Percentiles rank a stretch among this genome's conserved stretches.
Conservation (phyloP, 2,888 invertebrate species). For the Ischnus inquisitorius region DNA sequence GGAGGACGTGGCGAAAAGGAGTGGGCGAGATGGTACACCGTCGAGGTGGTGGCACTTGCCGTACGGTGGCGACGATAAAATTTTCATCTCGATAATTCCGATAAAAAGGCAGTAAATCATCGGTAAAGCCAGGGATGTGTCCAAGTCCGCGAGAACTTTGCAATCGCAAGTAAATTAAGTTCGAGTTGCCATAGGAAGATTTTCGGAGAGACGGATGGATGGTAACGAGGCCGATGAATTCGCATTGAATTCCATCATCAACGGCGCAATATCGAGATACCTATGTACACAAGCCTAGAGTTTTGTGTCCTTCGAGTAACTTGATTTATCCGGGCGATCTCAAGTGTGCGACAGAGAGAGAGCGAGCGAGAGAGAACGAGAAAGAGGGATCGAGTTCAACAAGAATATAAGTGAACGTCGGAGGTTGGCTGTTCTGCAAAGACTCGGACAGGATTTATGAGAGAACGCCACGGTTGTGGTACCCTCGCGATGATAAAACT, state of each 20-base stretch:
- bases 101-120: conserved; percentile 49
- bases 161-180: conserved; percentile 30
- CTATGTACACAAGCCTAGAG: not conserved
- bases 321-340: conserved; percentile 35
- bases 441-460: conserved; percentile 23
- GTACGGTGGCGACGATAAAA: conserved; percentile 45
- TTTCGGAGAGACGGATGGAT: conserved; percentile 4
- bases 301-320: conserved; percentile 11
- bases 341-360: not conserved
- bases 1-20: conserved; percentile 41
- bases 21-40: not conserved
- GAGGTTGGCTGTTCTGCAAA: conserved; percentile 6
- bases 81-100: conserved; percentile 54
- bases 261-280: not conserved
- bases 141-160: not conserved
- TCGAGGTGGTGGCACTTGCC: conserved; percentile 23
- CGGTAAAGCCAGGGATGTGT: not conserved
- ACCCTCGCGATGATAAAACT: conserved; percentile 25
- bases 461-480: conserved; percentile 7
- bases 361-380: not conserved
- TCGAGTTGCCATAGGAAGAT: conserved; percentile 11
- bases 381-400: conserved; percentile 10
- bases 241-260: conserved; percentile 1
- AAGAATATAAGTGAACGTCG: conserved; percentile 18
- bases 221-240: conserved; percentile 23